These are phyloP conservation scores for Lampris incognitus DNA, from an alignment of 2,113 vertebrate species.

Conservation along the genomic window DNA sequence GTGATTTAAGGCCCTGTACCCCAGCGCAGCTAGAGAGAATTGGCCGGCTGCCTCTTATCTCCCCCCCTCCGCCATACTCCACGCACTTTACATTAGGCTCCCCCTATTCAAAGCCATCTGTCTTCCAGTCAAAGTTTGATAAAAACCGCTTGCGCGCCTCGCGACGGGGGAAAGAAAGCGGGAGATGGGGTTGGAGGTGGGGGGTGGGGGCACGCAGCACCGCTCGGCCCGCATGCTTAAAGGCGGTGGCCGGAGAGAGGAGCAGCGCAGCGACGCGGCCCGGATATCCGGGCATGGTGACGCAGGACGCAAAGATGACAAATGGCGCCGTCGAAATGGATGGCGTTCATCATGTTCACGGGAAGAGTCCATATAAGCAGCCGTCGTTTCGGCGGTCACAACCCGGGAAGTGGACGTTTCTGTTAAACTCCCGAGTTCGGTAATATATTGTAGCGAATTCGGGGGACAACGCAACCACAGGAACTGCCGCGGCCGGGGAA, in stretches of 20 bases:
- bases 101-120: constrained; percentile 79
- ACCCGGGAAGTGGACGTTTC: too few relatives aligned
- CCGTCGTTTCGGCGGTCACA: too few relatives aligned
- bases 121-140: constrained; percentile 81
- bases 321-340: too few relatives aligned
- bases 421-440: too few relatives aligned
- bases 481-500: too few relatives aligned
- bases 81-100: constrained; percentile 83
- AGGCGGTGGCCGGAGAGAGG: constrained; percentile 10
- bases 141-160: constrained; percentile 71
- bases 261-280: too few relatives aligned
- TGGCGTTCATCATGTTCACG: too few relatives aligned
- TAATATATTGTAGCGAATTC: too few relatives aligned
- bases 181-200: constrained; percentile 26
- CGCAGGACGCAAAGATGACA: too few relatives aligned
- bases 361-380: too few relatives aligned
- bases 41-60: constrained; percentile 79
- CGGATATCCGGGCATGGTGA: too few relatives aligned
- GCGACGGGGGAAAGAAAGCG: constrained; percentile 26
- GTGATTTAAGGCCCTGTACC: constrained; percentile 83
- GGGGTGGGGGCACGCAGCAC: constrained; percentile 39
- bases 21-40: constrained; percentile 74
- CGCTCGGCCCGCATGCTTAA: constrained; percentile 68
- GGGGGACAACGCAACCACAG: too few relatives aligned
- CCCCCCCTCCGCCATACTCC: constrained; percentile 69